A percentile compares a stretch with the other conserved stretches of the same genome.
phyloP scores from a whole-genome alignment of 2,797 vertebrate genomes.

The Myotis daubentonii region DNA sequence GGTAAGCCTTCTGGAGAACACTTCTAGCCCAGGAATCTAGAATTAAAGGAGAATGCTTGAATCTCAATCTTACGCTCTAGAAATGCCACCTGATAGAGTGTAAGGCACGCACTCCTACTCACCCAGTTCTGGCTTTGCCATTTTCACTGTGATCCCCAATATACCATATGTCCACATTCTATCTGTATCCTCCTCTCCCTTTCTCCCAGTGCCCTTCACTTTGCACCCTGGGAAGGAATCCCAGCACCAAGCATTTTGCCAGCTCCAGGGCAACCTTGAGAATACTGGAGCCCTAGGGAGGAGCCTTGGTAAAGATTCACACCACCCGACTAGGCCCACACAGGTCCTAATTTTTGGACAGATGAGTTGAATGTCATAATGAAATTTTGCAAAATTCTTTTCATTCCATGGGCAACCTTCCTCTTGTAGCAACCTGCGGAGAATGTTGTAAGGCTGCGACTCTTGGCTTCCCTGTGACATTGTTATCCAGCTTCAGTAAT shows the following conservation, averaged over 20 bases:
- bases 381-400: not conserved
- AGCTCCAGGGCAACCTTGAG: not conserved
- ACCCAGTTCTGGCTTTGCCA: not conserved
- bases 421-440: not conserved
- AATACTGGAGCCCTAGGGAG: not conserved
- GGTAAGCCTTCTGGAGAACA: conserved; percentile 85
- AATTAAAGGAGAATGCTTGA: not conserved
- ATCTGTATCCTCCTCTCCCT: not conserved
- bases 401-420: not conserved
- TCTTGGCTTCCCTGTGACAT: not conserved
- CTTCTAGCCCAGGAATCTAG: not conserved
- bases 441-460: not conserved
- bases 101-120: not conserved
- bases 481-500: not conserved
- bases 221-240: not conserved
- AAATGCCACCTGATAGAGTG: not conserved
- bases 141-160: not conserved
- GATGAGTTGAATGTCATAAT: not conserved
- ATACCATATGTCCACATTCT: not conserved
- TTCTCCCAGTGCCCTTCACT: not conserved
- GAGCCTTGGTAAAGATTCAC: not conserved
- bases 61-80: not conserved
- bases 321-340: not conserved
- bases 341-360: not conserved
- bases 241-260: not conserved